Evolutionary conservation across 2,888 invertebrate genomes (phyloP), one percentile per base, ranked within the genome.

Genomic region (Stictocephala bisonia): DNA sequence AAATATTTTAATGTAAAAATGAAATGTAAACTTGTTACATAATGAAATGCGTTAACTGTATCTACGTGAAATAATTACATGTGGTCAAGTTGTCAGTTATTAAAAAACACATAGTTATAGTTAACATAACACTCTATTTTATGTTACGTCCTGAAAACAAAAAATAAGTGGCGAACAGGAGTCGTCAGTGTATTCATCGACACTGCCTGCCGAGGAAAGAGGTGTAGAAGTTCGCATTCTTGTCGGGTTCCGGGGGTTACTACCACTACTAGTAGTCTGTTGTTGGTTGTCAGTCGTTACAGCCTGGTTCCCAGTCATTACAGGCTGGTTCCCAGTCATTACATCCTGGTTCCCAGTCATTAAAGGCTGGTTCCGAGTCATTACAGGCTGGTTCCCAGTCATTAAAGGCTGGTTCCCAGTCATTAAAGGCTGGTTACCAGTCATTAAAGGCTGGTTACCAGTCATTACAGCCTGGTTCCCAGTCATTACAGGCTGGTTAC

Each of bases 71-170:
- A n/a, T n/a, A n/a, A n/a, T n/a, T n/a, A n/a, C n/a, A n/a, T n/a
- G n/a, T n/a, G n/a, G n/a, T 11, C n/a, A 53, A 9, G 11, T 26
- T 22, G 27, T 22, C 2, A 18, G 6, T 7, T 51, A 7, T 3
- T 22, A 20, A 51, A 51, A 51, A 51, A 11, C 6, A 51, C 24
- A 53, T 22, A 53, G 3, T n/a, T n/a, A 26, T 6, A 27, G n/a
- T 18, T 53, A 26, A 3, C 3, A 51, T 26, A 9, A 27, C 9
- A 53, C 6, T 53, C 53, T 53, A 53, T 53, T 53, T 26, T n/a
- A n/a, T 3, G 27, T 53, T 53, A n/a, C n/a, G 24, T 53, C 26
- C 24, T 53, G 26, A 53, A 26, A 53, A 50, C 50, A 50, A n/a
- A 13, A 50, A 3, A 50, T 2, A 3, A 50, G 20, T 18, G 50